A percentile compares a stretch with the other conserved stretches of the same genome.
phyloP scores from a whole-genome alignment of 2,113 vertebrate genomes.

The Butastur rufipennis region DNA sequence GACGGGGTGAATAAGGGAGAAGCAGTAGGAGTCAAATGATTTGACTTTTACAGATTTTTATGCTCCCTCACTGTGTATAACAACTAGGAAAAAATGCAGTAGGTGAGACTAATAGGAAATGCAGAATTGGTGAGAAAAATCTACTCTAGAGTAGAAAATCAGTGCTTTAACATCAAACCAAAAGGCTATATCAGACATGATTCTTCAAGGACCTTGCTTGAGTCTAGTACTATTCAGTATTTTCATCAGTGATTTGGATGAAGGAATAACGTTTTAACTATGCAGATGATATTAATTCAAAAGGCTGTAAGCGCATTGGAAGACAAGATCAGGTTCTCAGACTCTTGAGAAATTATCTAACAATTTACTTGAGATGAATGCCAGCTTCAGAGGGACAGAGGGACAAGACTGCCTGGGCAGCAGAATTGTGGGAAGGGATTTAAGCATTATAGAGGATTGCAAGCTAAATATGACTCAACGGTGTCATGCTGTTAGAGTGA shows the following conservation, averaged over 20 bases:
- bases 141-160: neutral
- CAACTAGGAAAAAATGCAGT: neutral
- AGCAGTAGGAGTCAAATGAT: neutral
- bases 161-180: neutral
- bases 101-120: neutral
- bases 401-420: neutral
- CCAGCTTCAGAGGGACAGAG: neutral
- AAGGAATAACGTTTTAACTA: neutral
- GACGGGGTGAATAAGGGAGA: neutral
- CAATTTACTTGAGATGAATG: neutral
- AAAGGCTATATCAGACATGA: neutral
- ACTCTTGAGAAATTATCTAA: neutral
- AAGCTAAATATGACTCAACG: neutral
- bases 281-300: neutral
- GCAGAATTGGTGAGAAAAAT: neutral
- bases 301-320: neutral
- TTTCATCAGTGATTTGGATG: neutral
- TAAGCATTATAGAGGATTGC: neutral
- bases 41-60: neutral
- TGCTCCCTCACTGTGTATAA: neutral
- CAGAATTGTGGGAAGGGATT: neutral
- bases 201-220: neutral
- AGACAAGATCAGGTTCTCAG: neutral
- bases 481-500: neutral
- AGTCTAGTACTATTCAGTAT: neutral